phyloP scores from a whole-genome alignment of 1,140 invertebrate genomes.

The Bombus waltoni region DNA sequence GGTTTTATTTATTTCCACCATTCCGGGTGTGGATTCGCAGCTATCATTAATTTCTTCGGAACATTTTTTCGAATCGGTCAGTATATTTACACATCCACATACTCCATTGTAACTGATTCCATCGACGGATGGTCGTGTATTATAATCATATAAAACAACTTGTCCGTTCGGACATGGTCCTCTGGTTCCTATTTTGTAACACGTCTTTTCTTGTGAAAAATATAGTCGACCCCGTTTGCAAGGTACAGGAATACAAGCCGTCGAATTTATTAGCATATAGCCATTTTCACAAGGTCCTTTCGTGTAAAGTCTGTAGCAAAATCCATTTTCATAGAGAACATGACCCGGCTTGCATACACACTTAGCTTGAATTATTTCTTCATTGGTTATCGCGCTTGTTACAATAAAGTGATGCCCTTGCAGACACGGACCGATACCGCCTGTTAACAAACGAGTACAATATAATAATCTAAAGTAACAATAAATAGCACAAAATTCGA shows the following conservation, averaged over 20 bases:
- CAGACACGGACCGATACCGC: constrained; percentile 87
- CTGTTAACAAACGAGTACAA: constrained; percentile 72
- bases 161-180: constrained; percentile 88
- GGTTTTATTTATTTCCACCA: constrained; percentile 85
- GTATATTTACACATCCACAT: constrained; percentile 86
- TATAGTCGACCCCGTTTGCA: constrained; percentile 89
- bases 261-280: constrained; percentile 86
- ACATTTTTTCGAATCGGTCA: constrained; percentile 73
- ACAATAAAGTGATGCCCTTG: constrained; percentile 87
- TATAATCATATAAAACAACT: constrained; percentile 90
- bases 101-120: constrained; percentile 92
- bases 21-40: constrained; percentile 85
- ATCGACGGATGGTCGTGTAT: constrained; percentile 88
- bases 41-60: constrained; percentile 66
- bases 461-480: not conserved
- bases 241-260: constrained; percentile 85
- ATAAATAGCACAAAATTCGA: not conserved
- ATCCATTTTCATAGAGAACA: constrained; percentile 86
- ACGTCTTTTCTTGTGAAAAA: constrained; percentile 87
- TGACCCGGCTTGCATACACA: constrained; percentile 89
- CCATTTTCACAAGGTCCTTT: constrained; percentile 88
- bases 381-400: constrained; percentile 60
- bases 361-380: constrained; percentile 78
- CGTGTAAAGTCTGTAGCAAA: constrained; percentile 90
- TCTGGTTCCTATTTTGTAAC: constrained; percentile 88